These are phyloP conservation scores for Anguilla anguilla DNA, from an alignment of 2,797 vertebrate genomes.

Conservation along the genomic window DNA sequence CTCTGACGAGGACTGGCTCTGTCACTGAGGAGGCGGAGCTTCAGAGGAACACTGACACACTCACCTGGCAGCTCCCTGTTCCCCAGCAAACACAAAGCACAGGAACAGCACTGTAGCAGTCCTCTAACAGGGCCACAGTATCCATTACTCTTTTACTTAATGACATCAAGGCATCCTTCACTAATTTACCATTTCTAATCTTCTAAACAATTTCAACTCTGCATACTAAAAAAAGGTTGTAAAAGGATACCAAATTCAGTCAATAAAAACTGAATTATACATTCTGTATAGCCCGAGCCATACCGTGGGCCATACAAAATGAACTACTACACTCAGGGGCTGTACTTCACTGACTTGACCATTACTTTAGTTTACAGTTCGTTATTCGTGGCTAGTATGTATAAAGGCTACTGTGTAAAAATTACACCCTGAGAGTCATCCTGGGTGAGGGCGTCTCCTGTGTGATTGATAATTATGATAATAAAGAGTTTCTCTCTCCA, in stretches of 20 bases:
- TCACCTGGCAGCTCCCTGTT: slow-evolving; percentile 71
- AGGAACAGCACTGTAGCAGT: not conserved
- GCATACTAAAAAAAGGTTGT: not conserved
- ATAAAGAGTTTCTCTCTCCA: slow-evolving; percentile 2
- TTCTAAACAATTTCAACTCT: not conserved
- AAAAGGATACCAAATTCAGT: not conserved
- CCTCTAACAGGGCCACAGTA: not conserved
- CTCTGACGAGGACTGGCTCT: slow-evolving; percentile 74
- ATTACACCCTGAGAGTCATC: not conserved
- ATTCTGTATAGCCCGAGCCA: not conserved
- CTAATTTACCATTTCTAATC: not conserved
- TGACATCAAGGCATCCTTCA: not conserved
- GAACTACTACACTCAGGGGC: not conserved
- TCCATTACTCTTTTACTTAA: not conserved
- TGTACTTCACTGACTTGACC: not conserved
- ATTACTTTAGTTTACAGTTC: not conserved
- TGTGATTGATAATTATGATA: not conserved
- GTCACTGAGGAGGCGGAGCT: slow-evolving; percentile 71
- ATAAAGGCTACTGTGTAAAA: not conserved
- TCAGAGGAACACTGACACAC: slow-evolving; percentile 58
- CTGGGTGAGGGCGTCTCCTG: not conserved
- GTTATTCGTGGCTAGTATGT: not conserved
- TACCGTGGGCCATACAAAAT: not conserved
- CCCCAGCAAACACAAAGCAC: slow-evolving; percentile 36
- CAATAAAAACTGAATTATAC: not conserved